Evolutionary conservation across 2,113 vertebrate species (phyloP).

Genomic region (Apeltes quadracus): DNA sequence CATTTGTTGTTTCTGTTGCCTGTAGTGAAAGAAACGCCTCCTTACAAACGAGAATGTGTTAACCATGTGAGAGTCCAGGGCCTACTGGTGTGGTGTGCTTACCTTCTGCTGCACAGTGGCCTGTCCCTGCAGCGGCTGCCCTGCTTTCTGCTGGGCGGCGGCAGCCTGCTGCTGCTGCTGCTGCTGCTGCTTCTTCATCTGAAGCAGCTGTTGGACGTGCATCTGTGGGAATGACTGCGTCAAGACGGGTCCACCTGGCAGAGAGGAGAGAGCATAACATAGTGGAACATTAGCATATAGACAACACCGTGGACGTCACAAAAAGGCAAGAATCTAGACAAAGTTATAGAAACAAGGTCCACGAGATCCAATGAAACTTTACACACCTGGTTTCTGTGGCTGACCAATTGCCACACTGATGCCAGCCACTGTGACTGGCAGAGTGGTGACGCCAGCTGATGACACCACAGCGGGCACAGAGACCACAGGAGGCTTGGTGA

Average conservation of each 20-base stretch:
- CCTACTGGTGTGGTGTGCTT: conserved; percentile 3
- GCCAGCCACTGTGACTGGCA: conserved; percentile 87
- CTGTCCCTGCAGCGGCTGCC: conserved; percentile 86
- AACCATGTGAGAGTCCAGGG: background rate
- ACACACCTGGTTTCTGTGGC: conserved; percentile 84
- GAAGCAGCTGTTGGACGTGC: conserved; percentile 81
- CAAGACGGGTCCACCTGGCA: conserved; percentile 84
- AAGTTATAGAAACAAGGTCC: background rate
- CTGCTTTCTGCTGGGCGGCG: conserved; percentile 86
- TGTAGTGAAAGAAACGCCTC: background rate
- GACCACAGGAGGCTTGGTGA: conserved; percentile 90
- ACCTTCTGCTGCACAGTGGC: conserved; percentile 89
- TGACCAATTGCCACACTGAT: conserved; percentile 89
- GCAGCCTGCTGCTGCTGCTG: conserved; percentile 75
- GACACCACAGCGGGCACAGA: conserved; percentile 89
- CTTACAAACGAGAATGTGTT: background rate
- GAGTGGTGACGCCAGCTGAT: conserved; percentile 87
- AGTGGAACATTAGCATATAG: background rate
- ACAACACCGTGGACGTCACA: background rate
- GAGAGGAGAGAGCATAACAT: background rate
- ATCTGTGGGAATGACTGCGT: conserved; percentile 79
- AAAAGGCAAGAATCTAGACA: background rate
- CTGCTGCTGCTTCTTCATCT: conserved; percentile 83
- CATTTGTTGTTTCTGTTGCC: background rate
- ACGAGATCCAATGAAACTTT: background rate